These are phyloP conservation scores for Metaphire vulgaris DNA, from an alignment of 1,140 invertebrate genomes.

Conservation along the genomic window DNA sequence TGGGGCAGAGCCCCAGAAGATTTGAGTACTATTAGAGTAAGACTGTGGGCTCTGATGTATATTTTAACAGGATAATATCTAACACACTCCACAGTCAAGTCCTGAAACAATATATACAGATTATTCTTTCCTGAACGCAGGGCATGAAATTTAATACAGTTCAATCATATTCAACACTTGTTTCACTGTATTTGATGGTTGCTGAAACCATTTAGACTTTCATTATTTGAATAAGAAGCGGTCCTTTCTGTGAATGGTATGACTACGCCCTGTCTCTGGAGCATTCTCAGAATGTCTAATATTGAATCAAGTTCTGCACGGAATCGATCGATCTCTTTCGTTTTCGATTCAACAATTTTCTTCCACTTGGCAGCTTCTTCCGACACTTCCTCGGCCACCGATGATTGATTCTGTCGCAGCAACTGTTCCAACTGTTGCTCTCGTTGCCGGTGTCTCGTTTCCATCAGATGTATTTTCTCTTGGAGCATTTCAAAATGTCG, in stretches of 20 bases:
- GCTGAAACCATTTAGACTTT: too few relatives aligned
- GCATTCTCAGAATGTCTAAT: slow-evolving; percentile 43
- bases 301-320: slow-evolving; percentile 48
- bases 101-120: too few relatives aligned
- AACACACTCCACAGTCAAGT: too few relatives aligned
- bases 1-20: too few relatives aligned
- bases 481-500: slow-evolving; percentile 46
- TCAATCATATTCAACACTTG: too few relatives aligned
- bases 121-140: too few relatives aligned
- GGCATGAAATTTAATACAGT: too few relatives aligned
- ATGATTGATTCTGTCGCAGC: slow-evolving; percentile 30
- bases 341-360: slow-evolving; percentile 45
- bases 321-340: slow-evolving; percentile 46
- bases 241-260: slow-evolving; percentile 37
- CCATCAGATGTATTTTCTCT: slow-evolving; percentile 45
- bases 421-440: slow-evolving; percentile 45
- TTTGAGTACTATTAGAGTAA: too few relatives aligned
- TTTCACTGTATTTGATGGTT: too few relatives aligned
- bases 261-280: slow-evolving; percentile 44
- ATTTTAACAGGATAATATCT: too few relatives aligned
- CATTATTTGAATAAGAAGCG: too few relatives aligned
- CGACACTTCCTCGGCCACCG: slow-evolving; percentile 35
- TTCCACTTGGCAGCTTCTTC: slow-evolving; percentile 45
- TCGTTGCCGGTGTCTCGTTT: slow-evolving; percentile 39
- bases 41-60: too few relatives aligned